These are phyloP conservation scores for Odontamblyopus lacepedii DNA, from an alignment of 2,797 vertebrate species.

Conservation along the genomic window DNA sequence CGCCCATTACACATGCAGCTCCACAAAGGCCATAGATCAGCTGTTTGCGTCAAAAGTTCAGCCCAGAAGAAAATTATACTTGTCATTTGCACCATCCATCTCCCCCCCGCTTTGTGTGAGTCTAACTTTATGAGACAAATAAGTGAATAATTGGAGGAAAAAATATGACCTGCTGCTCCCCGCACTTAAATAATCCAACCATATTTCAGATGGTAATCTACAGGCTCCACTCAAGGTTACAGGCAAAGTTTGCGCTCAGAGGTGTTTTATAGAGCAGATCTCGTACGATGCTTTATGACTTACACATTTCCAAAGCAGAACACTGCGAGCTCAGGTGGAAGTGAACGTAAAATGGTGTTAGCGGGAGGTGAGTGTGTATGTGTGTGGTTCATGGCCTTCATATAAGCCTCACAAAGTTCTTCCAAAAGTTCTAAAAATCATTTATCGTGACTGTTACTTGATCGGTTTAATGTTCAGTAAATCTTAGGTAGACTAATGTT, in stretches of 20 bases:
- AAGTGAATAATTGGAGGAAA: neutral
- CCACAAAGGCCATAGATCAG: neutral
- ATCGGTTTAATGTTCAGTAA: too few species aligned
- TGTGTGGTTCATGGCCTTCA: neutral
- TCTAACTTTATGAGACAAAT: conserved; percentile 9
- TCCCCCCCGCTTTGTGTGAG: neutral
- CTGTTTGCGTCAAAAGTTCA: neutral
- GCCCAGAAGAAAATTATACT: conserved; percentile 3
- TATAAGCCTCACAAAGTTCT: too few species aligned
- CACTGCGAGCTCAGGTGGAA: neutral
- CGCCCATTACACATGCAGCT: neutral
- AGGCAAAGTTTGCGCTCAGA: neutral
- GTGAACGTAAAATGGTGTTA: neutral
- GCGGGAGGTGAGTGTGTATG: neutral
- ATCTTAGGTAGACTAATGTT: too few species aligned
- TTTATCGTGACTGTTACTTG: too few species aligned
- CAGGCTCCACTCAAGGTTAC: neutral
- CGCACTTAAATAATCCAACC: neutral
- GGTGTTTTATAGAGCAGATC: neutral
- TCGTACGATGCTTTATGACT: neutral
- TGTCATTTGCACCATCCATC: neutral
- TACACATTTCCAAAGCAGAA: neutral
- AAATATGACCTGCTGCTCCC: neutral
- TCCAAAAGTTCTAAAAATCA: too few species aligned
- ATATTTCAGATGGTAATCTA: neutral